Conservation (phyloP, 2,888 invertebrate genomes). For the Zhengitettix transpicula region DNA sequence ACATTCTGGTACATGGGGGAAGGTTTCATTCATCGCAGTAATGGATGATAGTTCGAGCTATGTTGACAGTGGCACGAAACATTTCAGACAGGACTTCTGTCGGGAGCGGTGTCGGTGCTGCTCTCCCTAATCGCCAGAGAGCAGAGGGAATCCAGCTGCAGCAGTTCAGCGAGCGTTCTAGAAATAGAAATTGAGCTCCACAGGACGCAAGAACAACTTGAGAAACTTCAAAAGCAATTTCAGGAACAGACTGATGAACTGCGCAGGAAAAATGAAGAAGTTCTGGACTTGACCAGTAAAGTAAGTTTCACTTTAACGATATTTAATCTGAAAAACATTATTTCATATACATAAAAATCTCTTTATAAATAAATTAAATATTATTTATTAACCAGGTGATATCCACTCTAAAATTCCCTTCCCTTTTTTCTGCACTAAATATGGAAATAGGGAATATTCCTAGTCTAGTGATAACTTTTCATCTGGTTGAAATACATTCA, state of each 20-base stretch:
- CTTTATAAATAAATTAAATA: too few species aligned
- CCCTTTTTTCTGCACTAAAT: too few species aligned
- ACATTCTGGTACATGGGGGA: too few species aligned
- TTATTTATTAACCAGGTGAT: background rate
- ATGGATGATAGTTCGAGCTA: too few species aligned
- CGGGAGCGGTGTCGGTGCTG: slow-evolving; percentile 54
- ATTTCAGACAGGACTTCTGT: slow-evolving; percentile 30
- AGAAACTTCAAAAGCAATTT: slow-evolving; percentile 56
- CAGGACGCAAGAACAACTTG: slow-evolving; percentile 28
- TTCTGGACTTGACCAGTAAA: slow-evolving; percentile 66
- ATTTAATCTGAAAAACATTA: slow-evolving; percentile 14
- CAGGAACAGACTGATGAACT: slow-evolving; percentile 65
- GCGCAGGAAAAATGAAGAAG: slow-evolving; percentile 58
- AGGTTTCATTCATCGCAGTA: too few species aligned
- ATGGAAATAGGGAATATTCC: too few species aligned
- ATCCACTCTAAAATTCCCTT: background rate
- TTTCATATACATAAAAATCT: background rate
- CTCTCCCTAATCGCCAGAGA: slow-evolving; percentile 35
- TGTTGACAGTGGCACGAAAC: too few species aligned
- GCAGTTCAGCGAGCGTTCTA: slow-evolving; percentile 10
- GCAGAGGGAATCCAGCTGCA: slow-evolving; percentile 18
- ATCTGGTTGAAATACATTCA: too few species aligned
- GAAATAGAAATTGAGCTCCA: slow-evolving; percentile 26
- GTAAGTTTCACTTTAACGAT: slow-evolving; percentile 24
- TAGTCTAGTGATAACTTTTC: too few species aligned